Conservation (phyloP, 2,888 invertebrate species). For the Tetanocera ferruginea region DNA sequence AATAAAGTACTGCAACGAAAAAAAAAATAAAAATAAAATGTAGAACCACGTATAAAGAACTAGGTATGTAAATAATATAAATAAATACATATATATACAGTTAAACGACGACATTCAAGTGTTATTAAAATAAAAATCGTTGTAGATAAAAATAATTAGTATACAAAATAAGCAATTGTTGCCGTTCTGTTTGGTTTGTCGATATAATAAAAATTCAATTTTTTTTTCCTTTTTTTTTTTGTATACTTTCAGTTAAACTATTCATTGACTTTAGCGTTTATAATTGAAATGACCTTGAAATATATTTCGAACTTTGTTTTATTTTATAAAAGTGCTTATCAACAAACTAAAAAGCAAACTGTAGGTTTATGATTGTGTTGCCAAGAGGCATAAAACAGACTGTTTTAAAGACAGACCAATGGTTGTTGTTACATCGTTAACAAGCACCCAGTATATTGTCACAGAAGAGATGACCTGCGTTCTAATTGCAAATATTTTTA, state of each 20-base stretch:
- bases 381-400: no score
- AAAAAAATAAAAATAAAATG: neutral
- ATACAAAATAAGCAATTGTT: neutral
- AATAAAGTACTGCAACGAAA: no score
- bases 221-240: neutral
- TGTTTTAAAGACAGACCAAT: no score
- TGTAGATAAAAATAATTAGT: neutral
- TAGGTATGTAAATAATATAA: neutral
- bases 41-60: neutral
- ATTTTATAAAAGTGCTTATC: slow-evolving; percentile 5
- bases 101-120: neutral
- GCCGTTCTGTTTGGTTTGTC: neutral
- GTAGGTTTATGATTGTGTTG: no score
- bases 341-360: neutral
- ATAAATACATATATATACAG: neutral
- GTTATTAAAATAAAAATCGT: neutral
- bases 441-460: no score
- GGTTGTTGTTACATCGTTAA: no score
- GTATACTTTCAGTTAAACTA: neutral
- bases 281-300: slow-evolving; percentile 28
- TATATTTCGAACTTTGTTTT: neutral
- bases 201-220: neutral
- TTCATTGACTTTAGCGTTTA: neutral
- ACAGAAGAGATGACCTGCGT: no score
- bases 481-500: no score